Base-by-base conservation (phyloP, 2,113 vertebrate genomes). In the Cervus canadensis region DNA sequence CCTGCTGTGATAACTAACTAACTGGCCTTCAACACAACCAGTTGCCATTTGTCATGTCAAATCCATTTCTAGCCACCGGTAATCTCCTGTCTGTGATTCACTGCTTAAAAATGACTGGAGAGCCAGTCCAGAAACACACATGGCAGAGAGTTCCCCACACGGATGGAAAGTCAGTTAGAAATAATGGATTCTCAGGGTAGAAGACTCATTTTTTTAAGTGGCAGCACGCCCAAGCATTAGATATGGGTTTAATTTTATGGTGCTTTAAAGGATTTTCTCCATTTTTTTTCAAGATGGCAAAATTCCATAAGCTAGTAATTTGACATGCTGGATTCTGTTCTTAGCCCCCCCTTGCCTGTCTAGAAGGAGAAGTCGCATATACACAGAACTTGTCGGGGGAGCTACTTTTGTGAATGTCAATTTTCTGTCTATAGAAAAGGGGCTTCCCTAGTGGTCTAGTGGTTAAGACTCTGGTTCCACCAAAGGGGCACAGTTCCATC, bases 231-330 rank as follows among this genome's bases (percentile, higher is more conserved):
- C 56, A 40, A 85, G 78, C 28, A 83, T 86, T 60, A 50, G 88
- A 97, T 82, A 79, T 21, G 52, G n/a, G 19, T 91, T 94, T 91
- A 67, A 64, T 94, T 67, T 94, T 94, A 78, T 30, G 43, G 74
- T 48, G 26, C 33, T 62, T 95, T 95, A 88, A 64, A 91, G 76
- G 84, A 78, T 94, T 96, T 74, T 88, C 81, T 92, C 64, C 4
- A 23, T 33, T 62, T 83, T 83, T 95, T 78, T 95, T 67, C 76
- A 76, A 56, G 82, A 89, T 33, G 82, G 84, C 62, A 92, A 92
- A 76, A 95, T 59, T 91, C 91, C 25, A 12, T 43, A 62, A 56
- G 30, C 89, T 87, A 50, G 48, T 74, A 19, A 52, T 33, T 40
- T 67, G 84, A 59, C 59, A 79, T 74, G 85, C 67, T 92, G 54